phyloP scores from a whole-genome alignment of 2,888 invertebrate species.

The Caenorhabditis panamensis region DNA sequence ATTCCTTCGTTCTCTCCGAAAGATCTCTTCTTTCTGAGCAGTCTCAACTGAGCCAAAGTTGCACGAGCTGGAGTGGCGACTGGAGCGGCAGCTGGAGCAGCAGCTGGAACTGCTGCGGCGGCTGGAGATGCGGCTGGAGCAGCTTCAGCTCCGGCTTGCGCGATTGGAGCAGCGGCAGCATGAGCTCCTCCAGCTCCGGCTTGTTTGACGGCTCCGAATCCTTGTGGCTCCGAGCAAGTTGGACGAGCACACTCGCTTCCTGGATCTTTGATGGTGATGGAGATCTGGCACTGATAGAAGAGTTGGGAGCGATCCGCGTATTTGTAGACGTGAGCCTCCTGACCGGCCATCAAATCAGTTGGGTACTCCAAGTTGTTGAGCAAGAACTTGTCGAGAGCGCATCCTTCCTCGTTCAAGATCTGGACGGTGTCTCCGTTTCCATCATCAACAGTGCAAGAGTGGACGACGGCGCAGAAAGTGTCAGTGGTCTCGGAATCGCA shows the following conservation, averaged over 20 bases:
- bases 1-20: conserved; percentile 65
- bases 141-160: conserved; percentile 46
- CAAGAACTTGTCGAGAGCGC: conserved; percentile 75
- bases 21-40: conserved; percentile 66
- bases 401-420: conserved; percentile 74
- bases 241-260: conserved; percentile 79
- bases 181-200: conserved; percentile 57
- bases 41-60: conserved; percentile 63
- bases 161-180: conserved; percentile 53
- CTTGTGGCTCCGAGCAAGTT: conserved; percentile 78
- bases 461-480: conserved; percentile 79
- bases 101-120: conserved; percentile 50
- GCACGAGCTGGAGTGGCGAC: conserved; percentile 60
- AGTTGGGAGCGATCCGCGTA: conserved; percentile 78
- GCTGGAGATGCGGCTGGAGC: conserved; percentile 59
- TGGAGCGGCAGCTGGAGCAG: conserved; percentile 52
- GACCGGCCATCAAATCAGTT: conserved; percentile 78
- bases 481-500: conserved; percentile 78
- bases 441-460: conserved; percentile 79
- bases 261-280: conserved; percentile 79
- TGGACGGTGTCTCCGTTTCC: conserved; percentile 76
- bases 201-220: conserved; percentile 78
- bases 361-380: conserved; percentile 80
- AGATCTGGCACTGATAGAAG: conserved; percentile 80
- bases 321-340: conserved; percentile 80